These are phyloP conservation scores for Lissonota sp. DNA, from an alignment of 2,888 invertebrate genomes.

Conservation along the genomic window DNA sequence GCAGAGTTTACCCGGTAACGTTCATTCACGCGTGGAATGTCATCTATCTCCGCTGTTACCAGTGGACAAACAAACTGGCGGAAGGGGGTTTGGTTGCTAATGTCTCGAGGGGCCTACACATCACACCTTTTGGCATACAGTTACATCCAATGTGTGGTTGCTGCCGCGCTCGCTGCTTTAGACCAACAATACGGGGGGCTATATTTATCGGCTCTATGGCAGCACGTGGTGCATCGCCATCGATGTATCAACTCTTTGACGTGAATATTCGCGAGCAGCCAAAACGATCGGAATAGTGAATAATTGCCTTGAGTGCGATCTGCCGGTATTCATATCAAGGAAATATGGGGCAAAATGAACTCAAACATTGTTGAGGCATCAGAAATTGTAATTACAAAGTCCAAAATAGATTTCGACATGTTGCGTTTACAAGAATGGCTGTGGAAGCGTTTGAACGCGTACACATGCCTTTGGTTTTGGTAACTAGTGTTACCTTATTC, in stretches of 20 bases:
- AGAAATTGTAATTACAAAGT: no score
- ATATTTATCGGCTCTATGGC: neutral
- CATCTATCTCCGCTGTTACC: constrained; percentile 33
- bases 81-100: constrained; percentile 10
- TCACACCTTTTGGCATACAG: constrained; percentile 55
- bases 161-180: neutral
- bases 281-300: constrained; percentile 49
- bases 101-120: constrained; percentile 61
- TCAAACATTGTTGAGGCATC: no score
- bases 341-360: no score
- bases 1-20: neutral
- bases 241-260: constrained; percentile 63
- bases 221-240: constrained; percentile 41
- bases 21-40: constrained; percentile 19
- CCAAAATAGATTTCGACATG: no score
- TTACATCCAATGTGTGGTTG: constrained; percentile 34
- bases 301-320: constrained; percentile 47
- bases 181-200: no score
- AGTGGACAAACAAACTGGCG: constrained; percentile 54
- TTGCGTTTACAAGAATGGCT: no score
- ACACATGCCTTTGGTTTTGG: no score
- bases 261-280: constrained; percentile 53
- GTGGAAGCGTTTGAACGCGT: no score
- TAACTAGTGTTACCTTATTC: no score
- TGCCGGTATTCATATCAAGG: no score